These are phyloP conservation scores for Heptranchias perlo DNA, from an alignment of 2,113 vertebrate genomes.

Conservation along the genomic window DNA sequence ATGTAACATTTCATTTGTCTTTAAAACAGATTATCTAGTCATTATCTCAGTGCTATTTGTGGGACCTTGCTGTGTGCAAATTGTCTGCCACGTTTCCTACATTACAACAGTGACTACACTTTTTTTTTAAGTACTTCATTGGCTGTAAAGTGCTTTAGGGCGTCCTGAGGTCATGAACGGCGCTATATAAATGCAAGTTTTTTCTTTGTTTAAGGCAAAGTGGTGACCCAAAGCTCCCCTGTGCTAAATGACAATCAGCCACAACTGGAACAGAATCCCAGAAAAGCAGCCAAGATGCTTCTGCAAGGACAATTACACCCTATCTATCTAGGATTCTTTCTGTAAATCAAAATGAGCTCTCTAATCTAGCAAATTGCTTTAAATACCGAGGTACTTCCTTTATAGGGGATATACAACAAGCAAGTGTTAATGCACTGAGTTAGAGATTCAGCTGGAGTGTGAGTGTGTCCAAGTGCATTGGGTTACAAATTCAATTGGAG, in stretches of 20 bases:
- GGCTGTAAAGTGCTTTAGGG: no score
- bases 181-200: not conserved
- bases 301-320: not conserved
- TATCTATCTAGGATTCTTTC: not conserved
- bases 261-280: not conserved
- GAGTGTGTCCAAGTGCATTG: not conserved
- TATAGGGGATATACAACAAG: not conserved
- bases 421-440: not conserved
- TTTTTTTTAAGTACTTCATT: not conserved
- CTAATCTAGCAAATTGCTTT: not conserved
- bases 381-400: not conserved
- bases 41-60: not conserved
- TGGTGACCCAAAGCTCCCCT: not conserved
- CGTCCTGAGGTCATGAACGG: no score
- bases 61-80: not conserved
- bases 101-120: not conserved
- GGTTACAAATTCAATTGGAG: not conserved
- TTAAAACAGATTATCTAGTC: not conserved
- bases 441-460: not conserved
- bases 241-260: not conserved
- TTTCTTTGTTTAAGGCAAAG: not conserved
- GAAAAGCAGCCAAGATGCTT: not conserved
- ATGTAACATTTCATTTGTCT: not conserved
- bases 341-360: not conserved
- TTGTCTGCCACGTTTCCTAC: not conserved